A percentile compares a stretch with the other conserved stretches of the same genome.
Conservation (phyloP, 1,140 invertebrate species). For the Philaenus spumarius region DNA sequence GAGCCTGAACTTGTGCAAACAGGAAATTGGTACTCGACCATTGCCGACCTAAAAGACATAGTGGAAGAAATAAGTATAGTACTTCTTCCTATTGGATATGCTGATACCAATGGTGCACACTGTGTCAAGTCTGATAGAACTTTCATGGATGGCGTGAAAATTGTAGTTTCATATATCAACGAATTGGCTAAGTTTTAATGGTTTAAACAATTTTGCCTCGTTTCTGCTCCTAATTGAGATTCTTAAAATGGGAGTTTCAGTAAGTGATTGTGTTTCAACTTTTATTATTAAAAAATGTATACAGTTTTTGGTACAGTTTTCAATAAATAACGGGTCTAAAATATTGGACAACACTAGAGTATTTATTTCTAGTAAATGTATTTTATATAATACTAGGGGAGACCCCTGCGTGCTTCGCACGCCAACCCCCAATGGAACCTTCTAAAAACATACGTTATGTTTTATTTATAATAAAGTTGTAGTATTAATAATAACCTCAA, state of each 20-base stretch:
- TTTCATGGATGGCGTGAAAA: conserved; percentile 7
- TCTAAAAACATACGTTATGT: too few species aligned
- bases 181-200: neutral
- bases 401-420: too few species aligned
- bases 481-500: too few species aligned
- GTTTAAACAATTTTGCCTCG: neutral
- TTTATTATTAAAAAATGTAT: neutral
- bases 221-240: neutral
- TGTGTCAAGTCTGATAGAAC: neutral
- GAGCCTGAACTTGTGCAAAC: too few species aligned
- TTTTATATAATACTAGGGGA: too few species aligned
- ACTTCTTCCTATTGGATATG: neutral
- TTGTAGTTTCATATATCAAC: neutral
- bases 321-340: neutral
- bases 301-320: neutral
- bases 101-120: neutral
- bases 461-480: too few species aligned
- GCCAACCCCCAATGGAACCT: too few species aligned
- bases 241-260: neutral
- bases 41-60: neutral
- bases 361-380: neutral
- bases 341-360: neutral
- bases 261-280: neutral
- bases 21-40: neutral
- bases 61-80: neutral